These are phyloP conservation scores for Scaptomyza montana DNA, from an alignment of 1,140 invertebrate species.

Conservation along the genomic window DNA sequence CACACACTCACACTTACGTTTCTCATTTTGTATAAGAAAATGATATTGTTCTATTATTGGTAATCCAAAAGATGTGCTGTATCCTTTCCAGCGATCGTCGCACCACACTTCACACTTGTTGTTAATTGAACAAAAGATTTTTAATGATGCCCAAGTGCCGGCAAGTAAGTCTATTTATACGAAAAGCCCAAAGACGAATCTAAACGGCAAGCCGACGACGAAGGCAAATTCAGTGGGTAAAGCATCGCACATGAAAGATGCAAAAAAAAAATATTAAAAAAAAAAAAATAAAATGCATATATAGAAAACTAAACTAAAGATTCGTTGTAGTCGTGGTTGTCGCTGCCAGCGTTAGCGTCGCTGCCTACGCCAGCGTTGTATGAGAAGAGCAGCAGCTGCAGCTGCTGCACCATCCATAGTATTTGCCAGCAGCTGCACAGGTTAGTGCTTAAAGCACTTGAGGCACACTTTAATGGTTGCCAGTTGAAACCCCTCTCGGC, in stretches of 20 bases:
- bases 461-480: background rate
- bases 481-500: background rate
- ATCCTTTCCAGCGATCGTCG: conserved; percentile 51
- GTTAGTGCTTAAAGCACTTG: conserved; percentile 14
- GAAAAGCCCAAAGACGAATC: conserved; percentile 50
- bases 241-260: conserved; percentile 67
- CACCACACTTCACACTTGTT: conserved; percentile 59
- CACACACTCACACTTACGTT: conserved; percentile 68
- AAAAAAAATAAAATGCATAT: conserved; percentile 30
- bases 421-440: conserved; percentile 13
- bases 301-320: conserved; percentile 68
- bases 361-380: conserved; percentile 28
- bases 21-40: conserved; percentile 64
- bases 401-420: conserved; percentile 1
- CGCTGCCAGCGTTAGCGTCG: conserved; percentile 15
- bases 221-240: conserved; percentile 63
- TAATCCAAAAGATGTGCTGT: conserved; percentile 56
- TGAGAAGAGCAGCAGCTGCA: conserved; percentile 46
- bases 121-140: conserved; percentile 82
- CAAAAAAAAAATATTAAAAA: conserved; percentile 56
- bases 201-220: conserved; percentile 29
- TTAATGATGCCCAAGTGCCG: conserved; percentile 83
- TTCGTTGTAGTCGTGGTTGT: conserved; percentile 53
- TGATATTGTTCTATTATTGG: conserved; percentile 35
- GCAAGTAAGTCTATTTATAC: conserved; percentile 82